These are phyloP conservation scores for Tragelaphus scriptus DNA, from an alignment of 2,113 vertebrate genomes.

Conservation along the genomic window DNA sequence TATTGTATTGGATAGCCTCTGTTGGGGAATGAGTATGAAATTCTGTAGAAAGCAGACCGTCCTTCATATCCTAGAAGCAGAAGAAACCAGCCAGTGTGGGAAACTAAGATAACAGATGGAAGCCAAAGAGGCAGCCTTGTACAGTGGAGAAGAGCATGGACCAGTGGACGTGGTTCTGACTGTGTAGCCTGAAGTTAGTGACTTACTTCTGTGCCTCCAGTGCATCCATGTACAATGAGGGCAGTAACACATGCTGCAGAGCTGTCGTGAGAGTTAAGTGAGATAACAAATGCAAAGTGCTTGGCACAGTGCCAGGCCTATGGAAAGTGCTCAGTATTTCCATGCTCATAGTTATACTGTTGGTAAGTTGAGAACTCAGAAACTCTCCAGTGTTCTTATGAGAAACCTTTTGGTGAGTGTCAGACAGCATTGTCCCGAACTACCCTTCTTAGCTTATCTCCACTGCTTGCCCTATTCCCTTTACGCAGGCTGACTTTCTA, in stretches of 20 bases:
- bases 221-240: neutral
- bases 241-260: neutral
- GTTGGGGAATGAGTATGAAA: neutral
- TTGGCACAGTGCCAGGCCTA: neutral
- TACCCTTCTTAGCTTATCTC: neutral
- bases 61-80: neutral
- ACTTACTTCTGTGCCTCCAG: neutral
- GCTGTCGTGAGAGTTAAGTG: neutral
- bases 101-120: neutral
- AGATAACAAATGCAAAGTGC: neutral
- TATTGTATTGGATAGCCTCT: neutral
- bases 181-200: neutral
- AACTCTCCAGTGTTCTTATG: neutral
- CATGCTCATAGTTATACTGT: neutral
- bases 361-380: neutral
- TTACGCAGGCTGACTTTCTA: neutral
- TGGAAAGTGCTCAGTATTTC: neutral
- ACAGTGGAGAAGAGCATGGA: neutral
- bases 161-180: neutral
- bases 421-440: too few relatives aligned
- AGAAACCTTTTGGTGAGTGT: neutral
- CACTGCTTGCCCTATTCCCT: neutral
- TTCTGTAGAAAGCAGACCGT: neutral
- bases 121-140: neutral
- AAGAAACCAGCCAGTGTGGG: neutral